Percentiles rank a stretch among this genome's conserved stretches.
phyloP scores from a whole-genome alignment of 2,797 vertebrate genomes.

The Margarornis squamiger region DNA sequence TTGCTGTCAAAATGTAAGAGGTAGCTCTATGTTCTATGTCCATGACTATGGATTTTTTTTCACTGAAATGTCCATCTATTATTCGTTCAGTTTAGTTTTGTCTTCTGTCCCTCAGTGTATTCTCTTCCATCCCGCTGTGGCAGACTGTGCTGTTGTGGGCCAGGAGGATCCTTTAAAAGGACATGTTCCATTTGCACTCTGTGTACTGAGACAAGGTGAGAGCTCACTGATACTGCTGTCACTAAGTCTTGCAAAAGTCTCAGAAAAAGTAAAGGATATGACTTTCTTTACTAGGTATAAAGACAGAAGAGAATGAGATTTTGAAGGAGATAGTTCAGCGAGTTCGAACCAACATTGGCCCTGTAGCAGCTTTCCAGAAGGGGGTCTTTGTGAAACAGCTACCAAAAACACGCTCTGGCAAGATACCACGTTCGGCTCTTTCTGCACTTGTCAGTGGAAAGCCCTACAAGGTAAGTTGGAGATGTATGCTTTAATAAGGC shows the following conservation, averaged over 20 bases:
- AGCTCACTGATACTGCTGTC: neutral
- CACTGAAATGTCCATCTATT: neutral
- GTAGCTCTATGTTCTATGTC: neutral
- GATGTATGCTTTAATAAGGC: neutral
- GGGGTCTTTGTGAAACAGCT: slow-evolving; percentile 85
- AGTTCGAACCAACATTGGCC: slow-evolving; percentile 88
- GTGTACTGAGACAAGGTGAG: slow-evolving; percentile 89
- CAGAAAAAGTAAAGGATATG: neutral
- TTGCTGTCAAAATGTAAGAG: neutral
- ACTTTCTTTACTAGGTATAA: slow-evolving; percentile 76
- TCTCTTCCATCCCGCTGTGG: slow-evolving; percentile 84
- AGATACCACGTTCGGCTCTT: slow-evolving; percentile 90
- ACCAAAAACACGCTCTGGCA: slow-evolving; percentile 95
- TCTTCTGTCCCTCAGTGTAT: slow-evolving; percentile 79
- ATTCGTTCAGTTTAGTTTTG: neutral
- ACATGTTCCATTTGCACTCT: slow-evolving; percentile 89
- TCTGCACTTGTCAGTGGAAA: slow-evolving; percentile 88
- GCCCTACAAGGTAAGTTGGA: slow-evolving; percentile 84
- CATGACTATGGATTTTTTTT: neutral
- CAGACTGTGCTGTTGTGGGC: slow-evolving; percentile 93
- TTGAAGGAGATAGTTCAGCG: slow-evolving; percentile 81
- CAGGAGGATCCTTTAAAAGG: slow-evolving; percentile 92
- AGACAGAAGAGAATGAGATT: slow-evolving; percentile 72
- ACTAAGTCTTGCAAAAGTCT: neutral
- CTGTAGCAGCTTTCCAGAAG: slow-evolving; percentile 90